Conservation (phyloP, 2,113 vertebrate species). For the Nyctereutes procyonoides region DNA sequence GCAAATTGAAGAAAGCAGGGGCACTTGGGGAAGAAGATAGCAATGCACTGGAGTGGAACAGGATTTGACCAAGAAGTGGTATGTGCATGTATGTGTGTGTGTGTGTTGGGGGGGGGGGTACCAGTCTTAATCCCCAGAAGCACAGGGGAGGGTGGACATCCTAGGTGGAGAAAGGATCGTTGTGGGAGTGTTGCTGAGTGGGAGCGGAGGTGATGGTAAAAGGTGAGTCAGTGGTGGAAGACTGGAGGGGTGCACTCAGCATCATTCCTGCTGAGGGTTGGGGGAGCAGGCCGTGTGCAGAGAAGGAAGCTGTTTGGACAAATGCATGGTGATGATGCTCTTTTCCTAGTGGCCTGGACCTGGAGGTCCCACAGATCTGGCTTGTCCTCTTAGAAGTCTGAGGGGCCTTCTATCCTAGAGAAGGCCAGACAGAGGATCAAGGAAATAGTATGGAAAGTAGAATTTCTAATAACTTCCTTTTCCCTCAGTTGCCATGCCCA, state of each 20-base stretch:
- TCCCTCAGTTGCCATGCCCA: background rate
- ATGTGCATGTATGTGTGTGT: background rate
- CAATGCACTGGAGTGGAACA: background rate
- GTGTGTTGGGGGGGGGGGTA: background rate
- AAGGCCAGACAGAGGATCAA: background rate
- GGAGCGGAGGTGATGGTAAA: background rate
- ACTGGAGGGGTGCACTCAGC: no score
- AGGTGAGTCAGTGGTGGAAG: background rate
- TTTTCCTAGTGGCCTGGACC: background rate
- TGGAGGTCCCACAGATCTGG: background rate
- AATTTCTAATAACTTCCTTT: background rate
- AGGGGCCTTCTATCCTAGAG: background rate
- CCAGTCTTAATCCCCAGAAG: background rate
- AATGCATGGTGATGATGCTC: background rate
- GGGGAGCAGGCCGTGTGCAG: fast-evolving
- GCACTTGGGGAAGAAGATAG: background rate
- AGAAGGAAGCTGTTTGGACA: background rate
- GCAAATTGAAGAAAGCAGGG: background rate
- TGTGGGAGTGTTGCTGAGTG: no score
- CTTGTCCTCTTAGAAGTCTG: background rate
- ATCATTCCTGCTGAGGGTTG: background rate
- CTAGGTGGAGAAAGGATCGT: background rate
- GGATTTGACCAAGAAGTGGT: background rate
- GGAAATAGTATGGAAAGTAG: background rate
- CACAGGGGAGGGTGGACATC: background rate